These are phyloP conservation scores for Onchidella celtica DNA, from an alignment of 2,888 invertebrate genomes.

Conservation along the genomic window DNA sequence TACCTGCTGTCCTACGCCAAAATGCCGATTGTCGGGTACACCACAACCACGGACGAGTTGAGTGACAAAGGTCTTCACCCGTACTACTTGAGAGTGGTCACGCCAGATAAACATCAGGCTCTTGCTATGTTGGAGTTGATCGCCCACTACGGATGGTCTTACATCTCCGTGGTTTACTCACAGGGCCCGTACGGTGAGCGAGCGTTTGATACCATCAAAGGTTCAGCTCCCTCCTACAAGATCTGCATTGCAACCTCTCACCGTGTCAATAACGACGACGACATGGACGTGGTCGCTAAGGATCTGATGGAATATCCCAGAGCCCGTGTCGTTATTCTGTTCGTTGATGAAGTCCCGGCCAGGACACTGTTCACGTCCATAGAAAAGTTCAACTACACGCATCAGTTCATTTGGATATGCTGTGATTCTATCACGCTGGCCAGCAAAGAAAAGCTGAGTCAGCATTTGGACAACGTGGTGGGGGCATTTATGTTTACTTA, in stretches of 20 bases:
- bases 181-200: constrained; percentile 82
- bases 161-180: constrained; percentile 87
- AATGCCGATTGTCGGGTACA: constrained; percentile 55
- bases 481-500: constrained; percentile 61
- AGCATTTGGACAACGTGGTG: constrained; percentile 54
- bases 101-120: constrained; percentile 65
- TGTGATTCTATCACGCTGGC: constrained; percentile 62
- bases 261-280: constrained; percentile 37
- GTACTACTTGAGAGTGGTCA: constrained; percentile 67
- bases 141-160: constrained; percentile 85
- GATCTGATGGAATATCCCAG: constrained; percentile 42
- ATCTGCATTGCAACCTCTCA: constrained; percentile 62
- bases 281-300: constrained; percentile 46
- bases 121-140: constrained; percentile 61
- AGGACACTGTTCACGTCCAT: constrained; percentile 57
- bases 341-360: constrained; percentile 60
- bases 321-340: constrained; percentile 64
- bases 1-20: constrained; percentile 51
- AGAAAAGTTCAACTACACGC: constrained; percentile 40
- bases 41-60: constrained; percentile 62
- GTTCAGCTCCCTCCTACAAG: constrained; percentile 45
- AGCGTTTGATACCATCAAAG: constrained; percentile 57
- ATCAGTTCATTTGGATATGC: constrained; percentile 68
- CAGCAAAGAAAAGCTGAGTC: constrained; percentile 48
- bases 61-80: constrained; percentile 62